phyloP scores from a whole-genome alignment of 1,140 invertebrate genomes.

The Batillaria attramentaria region DNA sequence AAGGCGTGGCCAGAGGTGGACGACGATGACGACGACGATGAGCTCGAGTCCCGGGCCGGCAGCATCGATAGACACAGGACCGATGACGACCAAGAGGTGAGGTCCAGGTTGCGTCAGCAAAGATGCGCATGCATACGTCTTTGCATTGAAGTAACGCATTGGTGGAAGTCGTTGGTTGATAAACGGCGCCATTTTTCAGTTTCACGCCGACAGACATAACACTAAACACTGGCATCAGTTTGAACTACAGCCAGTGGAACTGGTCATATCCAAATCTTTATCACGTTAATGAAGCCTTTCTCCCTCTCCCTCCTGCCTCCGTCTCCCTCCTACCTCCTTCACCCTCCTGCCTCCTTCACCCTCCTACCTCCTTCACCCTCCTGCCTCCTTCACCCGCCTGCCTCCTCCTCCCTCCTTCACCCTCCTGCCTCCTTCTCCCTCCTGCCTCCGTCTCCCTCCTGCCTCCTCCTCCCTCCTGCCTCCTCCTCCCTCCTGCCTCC shows the following conservation, averaged over 20 bases:
- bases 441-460: not conserved
- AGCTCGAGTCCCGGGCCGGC: constrained; percentile 8
- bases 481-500: not conserved
- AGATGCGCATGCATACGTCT: no score
- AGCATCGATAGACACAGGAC: constrained; percentile 19
- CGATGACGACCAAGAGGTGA: constrained; percentile 32
- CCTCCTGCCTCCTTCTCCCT: not conserved
- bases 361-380: not conserved
- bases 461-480: not conserved
- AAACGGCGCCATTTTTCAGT: no score
- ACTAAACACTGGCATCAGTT: no score
- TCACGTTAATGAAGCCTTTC: no score
- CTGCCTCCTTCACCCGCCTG: not conserved
- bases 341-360: not conserved
- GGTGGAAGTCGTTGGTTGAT: no score
- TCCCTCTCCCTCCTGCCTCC: not conserved
- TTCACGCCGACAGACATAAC: no score
- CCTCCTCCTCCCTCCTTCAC: not conserved
- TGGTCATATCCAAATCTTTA: no score
- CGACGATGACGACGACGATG: constrained; percentile 44
- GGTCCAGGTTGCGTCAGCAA: not conserved
- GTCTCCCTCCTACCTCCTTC: not conserved
- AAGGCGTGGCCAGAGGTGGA: constrained; percentile 76
- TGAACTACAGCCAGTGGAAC: no score
- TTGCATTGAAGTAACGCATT: no score